phyloP scores from a whole-genome alignment of 1,140 invertebrate genomes.

The Megalopta genalis region DNA sequence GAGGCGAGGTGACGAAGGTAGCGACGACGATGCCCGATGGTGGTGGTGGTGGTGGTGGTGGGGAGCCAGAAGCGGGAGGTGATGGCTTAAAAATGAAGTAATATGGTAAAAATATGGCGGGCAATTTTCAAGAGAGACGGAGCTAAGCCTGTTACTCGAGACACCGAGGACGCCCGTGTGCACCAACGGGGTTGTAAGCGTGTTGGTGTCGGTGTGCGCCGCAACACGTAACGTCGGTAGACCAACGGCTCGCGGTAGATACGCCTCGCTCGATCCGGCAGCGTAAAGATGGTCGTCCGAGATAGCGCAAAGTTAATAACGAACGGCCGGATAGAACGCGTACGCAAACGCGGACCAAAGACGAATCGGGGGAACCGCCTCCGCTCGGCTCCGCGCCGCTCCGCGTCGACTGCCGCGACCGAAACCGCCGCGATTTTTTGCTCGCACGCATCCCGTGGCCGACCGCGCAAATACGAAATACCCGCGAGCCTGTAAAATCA shows the following conservation, averaged over 20 bases:
- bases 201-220: constrained; percentile 13
- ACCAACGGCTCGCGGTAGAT: constrained; percentile 43
- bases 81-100: constrained; percentile 70
- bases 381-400: too few species aligned
- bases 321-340: constrained; percentile 63
- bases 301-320: constrained; percentile 72
- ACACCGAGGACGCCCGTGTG: constrained; percentile 16
- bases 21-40: not conserved
- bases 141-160: constrained; percentile 49
- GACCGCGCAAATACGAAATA: constrained; percentile 48
- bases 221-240: constrained; percentile 51
- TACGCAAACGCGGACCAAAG: constrained; percentile 35
- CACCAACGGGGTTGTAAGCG: not conserved
- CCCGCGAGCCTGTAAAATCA: constrained; percentile 47
- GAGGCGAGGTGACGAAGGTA: not conserved
- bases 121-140: constrained; percentile 65
- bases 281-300: constrained; percentile 72
- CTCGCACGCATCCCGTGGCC: not conserved
- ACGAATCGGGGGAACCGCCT: not conserved
- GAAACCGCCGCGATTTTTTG: constrained; percentile 49
- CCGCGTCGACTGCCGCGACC: constrained; percentile 28
- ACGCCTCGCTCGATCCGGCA: constrained; percentile 64
- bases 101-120: constrained; percentile 69
- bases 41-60: constrained; percentile 31
- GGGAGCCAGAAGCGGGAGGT: constrained; percentile 47